Evolutionary conservation across 2,888 invertebrate genomes (phyloP).

Genomic region (Oligia latruncula): DNA sequence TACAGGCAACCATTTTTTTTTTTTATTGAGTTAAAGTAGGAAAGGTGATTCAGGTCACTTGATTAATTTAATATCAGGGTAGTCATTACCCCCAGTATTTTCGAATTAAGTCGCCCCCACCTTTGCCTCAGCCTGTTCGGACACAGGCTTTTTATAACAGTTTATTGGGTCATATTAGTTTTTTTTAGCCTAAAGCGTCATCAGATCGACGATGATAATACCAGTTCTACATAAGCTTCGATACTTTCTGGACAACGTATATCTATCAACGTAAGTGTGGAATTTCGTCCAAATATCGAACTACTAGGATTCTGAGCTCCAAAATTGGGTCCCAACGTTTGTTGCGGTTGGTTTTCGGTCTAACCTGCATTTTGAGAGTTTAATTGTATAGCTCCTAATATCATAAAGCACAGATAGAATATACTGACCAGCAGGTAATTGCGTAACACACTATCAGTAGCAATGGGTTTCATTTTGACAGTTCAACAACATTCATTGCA

Average conservation of each 20-base stretch:
- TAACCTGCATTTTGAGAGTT: neutral
- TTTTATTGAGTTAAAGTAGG: neutral
- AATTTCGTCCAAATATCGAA: neutral
- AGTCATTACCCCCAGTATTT: neutral
- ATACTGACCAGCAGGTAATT: no score
- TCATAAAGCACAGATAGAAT: neutral
- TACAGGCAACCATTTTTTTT: no score
- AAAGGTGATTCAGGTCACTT: slow-evolving; percentile 15
- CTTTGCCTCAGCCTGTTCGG: neutral
- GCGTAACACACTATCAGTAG: no score
- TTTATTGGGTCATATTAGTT: no score
- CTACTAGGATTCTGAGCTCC: neutral
- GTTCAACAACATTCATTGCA: no score
- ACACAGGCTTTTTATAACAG: neutral
- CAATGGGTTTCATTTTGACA: no score
- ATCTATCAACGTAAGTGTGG: neutral
- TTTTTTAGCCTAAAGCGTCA: no score
- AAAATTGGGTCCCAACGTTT: neutral
- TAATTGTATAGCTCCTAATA: neutral
- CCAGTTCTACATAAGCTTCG: neutral
- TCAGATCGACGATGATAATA: neutral
- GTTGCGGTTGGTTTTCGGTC: neutral
- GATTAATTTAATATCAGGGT: neutral
- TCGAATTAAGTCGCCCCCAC: neutral
- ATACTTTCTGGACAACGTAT: neutral